Evolutionary conservation across 2,888 invertebrate species (phyloP).

Genomic region (Mimachlamys varia): DNA sequence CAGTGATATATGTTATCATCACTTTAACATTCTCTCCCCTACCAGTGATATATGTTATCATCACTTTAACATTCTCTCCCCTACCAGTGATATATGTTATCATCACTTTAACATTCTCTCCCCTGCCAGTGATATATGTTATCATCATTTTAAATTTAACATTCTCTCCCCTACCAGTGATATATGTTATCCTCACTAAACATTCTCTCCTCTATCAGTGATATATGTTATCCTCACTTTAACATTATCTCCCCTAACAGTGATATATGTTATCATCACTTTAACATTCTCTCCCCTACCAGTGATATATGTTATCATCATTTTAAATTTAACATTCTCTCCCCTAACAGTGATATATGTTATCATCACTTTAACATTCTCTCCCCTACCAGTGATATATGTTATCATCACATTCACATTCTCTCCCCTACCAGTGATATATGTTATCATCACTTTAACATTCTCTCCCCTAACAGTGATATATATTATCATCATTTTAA

Average conservation of each 20-base stretch:
- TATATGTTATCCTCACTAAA: conserved; percentile 82
- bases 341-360: conserved; percentile 85
- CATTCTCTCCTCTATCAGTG: conserved; percentile 80
- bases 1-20: conserved; percentile 85
- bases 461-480: conserved; percentile 83
- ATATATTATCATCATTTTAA: conserved; percentile 82
- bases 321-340: not conserved
- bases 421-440: conserved; percentile 85
- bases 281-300: conserved; percentile 46
- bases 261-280: conserved; percentile 85
- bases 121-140: conserved; percentile 85
- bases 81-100: conserved; percentile 85
- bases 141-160: not conserved
- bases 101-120: not conserved
- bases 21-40: conserved; percentile 23
- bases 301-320: conserved; percentile 85
- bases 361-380: not conserved
- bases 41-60: conserved; percentile 85
- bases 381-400: conserved; percentile 85
- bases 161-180: conserved; percentile 83
- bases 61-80: not conserved
- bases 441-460: conserved; percentile 61
- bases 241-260: conserved; percentile 65
- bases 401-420: not conserved
- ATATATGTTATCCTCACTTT: conserved; percentile 84